Percentiles rank a stretch among this genome's conserved stretches.
phyloP scores from a whole-genome alignment of 1,140 invertebrate genomes.

The Nomia melanderi region DNA sequence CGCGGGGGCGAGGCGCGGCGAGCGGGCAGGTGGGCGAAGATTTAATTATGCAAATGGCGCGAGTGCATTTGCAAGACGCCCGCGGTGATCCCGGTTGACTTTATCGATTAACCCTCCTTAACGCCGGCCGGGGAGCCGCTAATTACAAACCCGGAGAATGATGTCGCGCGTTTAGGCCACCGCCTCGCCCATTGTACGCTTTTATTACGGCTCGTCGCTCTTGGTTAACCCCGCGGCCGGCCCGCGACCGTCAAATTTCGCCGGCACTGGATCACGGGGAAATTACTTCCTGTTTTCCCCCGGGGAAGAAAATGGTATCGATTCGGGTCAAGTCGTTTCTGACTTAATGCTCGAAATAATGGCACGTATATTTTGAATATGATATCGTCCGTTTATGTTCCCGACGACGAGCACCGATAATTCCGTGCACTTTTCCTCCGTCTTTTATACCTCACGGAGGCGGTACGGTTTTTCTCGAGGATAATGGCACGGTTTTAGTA shows the following conservation, averaged over 20 bases:
- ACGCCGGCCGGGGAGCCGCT: neutral
- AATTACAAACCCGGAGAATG: neutral
- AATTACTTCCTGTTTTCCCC: too few relatives aligned
- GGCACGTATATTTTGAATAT: too few relatives aligned
- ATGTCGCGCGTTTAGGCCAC: neutral
- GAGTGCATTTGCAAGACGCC: slow-evolving; percentile 9
- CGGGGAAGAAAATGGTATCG: too few relatives aligned
- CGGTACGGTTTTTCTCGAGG: too few relatives aligned
- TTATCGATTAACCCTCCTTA: slow-evolving; percentile 1
- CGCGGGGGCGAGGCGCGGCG: neutral
- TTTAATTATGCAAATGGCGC: slow-evolving; percentile 11
- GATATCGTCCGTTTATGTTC: too few relatives aligned
- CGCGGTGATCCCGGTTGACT: neutral
- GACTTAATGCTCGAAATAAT: too few relatives aligned
- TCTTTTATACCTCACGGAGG: too few relatives aligned
- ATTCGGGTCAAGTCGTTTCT: too few relatives aligned
- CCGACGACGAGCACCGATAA: too few relatives aligned
- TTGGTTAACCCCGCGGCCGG: neutral
- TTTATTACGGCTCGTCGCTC: neutral
- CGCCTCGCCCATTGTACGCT: neutral
- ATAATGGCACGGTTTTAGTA: too few relatives aligned
- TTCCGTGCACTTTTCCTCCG: too few relatives aligned
- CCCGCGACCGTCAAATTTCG: neutral
- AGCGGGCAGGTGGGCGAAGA: neutral
- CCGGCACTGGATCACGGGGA: too few relatives aligned